Percentiles rank a stretch among this genome's conserved stretches.
Evolutionary conservation across 2,113 vertebrate species (phyloP).

Genomic region (Centropus bengalensis): DNA sequence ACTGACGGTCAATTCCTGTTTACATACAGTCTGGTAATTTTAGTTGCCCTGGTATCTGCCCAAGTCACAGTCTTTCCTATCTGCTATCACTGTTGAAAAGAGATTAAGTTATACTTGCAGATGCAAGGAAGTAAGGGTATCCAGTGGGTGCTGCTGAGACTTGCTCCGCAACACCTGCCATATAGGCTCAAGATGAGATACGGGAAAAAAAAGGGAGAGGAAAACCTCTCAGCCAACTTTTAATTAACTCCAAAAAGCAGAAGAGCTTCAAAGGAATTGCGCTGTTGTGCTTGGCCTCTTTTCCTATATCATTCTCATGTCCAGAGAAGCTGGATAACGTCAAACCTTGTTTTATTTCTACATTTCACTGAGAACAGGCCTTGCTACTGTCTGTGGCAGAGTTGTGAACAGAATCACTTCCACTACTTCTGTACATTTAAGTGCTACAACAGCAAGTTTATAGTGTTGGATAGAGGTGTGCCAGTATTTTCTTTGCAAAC

Average conservation of each 20-base stretch:
- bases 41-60: constrained; percentile 53
- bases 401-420: background rate
- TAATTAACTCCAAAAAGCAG: constrained; percentile 52
- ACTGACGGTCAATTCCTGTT: background rate
- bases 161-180: constrained; percentile 58
- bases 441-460: background rate
- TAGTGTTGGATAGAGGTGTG: background rate
- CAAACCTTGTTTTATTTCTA: background rate
- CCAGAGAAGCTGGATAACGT: background rate
- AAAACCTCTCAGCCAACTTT: constrained; percentile 29
- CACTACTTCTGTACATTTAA: background rate
- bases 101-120: constrained; percentile 65
- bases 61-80: constrained; percentile 56
- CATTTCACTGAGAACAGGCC: background rate
- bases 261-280: constrained; percentile 27
- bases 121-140: constrained; percentile 60
- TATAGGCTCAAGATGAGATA: constrained; percentile 29
- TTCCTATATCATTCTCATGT: background rate
- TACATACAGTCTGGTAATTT: constrained; percentile 60
- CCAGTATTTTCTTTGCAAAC: background rate
- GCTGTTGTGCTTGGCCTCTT: background rate
- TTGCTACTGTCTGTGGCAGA: background rate
- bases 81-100: constrained; percentile 25
- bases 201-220: background rate
- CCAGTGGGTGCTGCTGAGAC: constrained; percentile 59